phyloP scores from a whole-genome alignment of 2,797 vertebrate species.

The Limnodromus scolopaceus region DNA sequence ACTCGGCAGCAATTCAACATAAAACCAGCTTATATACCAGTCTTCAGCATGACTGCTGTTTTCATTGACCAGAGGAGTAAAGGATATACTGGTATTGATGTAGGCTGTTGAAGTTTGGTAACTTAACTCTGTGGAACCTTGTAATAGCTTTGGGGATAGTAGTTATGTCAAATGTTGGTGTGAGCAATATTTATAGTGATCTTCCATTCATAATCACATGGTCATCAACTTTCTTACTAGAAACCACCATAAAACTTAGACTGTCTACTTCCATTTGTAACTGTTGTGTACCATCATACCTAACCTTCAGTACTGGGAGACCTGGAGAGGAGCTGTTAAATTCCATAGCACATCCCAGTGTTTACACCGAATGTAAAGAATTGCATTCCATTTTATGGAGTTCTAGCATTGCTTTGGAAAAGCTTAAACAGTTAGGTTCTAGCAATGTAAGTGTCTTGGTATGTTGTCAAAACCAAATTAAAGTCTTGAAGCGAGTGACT shows the following conservation, averaged over 20 bases:
- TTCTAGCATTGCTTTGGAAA: neutral
- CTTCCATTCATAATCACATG: neutral
- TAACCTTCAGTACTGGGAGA: neutral
- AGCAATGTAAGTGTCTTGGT: neutral
- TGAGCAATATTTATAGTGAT: neutral
- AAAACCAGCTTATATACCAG: neutral
- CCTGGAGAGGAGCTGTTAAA: neutral
- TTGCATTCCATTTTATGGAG: neutral
- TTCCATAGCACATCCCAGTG: neutral
- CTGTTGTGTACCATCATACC: neutral
- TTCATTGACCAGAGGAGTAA: neutral
- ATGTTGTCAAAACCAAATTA: neutral
- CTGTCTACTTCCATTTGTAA: neutral
- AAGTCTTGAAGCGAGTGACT: neutral
- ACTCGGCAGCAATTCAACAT: neutral
- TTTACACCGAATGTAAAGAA: neutral
- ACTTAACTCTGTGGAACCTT: neutral
- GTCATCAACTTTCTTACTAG: neutral
- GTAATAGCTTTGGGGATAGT: neutral
- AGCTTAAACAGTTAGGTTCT: neutral
- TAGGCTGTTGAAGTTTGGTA: neutral
- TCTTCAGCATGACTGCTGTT: neutral
- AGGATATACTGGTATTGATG: neutral
- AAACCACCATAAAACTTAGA: neutral
- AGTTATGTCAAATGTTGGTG: neutral